Evolutionary conservation across 2,888 invertebrate genomes (phyloP), one percentile per base, ranked within the genome.

Genomic region (Lochmaea capreae): DNA sequence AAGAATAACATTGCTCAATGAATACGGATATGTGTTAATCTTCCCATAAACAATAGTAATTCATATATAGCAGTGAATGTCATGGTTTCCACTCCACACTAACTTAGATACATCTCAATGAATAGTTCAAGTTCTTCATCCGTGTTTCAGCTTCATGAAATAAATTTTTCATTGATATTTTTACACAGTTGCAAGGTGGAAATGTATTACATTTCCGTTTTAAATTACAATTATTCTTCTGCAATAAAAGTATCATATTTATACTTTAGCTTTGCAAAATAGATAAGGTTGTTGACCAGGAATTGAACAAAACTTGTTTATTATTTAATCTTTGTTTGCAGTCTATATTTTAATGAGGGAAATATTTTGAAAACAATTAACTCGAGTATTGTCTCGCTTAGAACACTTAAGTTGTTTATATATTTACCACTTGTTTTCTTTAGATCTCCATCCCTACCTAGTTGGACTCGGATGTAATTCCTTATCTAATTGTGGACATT

Each of bases 141-240:
- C 5, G 14, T 43, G 12, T 43, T 43, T 43, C 33, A 33, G 43
- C 5, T 46, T 46, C 9, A 16, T 10, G 16, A 8, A 54, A 18
- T 54, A 18, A 18, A 8, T 9, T 16, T 16, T 6, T 54, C 16
- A 18, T 18, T 54, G 54, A 54, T 54, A 54, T 18, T 54, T 54
- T 16, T 54, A 16, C 4, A 54, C 10, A 16, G 18, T 18, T 54
- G 54, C 54, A 54, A 18, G 18, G 54, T 54, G 10, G 18, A 39
- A 1, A 39, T 39, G 54, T 18, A 16, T 54, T 3, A 18, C 11
- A 18, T 54, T 18, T 10, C 11, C 6, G 54, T 54, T 54, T 54
- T 18, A 54, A 54, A 54, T 54, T 54, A 10, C 54, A 54, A 54
- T 14, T 33, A 33, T 46, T 46, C 52, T 52, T 52, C 54, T 54